Evolutionary conservation across 2,888 invertebrate species (phyloP), one percentile per base, ranked within the genome.

Genomic region (Lamproptera curius): DNA sequence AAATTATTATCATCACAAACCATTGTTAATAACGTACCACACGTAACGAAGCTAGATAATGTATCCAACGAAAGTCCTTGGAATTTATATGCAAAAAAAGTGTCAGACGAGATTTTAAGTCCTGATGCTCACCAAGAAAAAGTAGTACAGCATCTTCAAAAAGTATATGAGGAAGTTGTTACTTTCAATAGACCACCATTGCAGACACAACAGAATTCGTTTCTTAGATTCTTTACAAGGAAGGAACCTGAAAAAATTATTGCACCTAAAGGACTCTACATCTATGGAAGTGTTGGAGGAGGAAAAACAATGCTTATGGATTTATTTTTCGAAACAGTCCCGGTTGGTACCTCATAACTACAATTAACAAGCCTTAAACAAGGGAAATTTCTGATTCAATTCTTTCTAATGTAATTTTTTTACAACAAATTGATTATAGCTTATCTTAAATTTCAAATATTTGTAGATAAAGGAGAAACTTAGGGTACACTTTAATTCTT

Each of bases 291-390:
- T 67, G 96, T 97, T 54, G 96, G 97, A 37, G 96, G 97, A 61
- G 99, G 99, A 36, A 99, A 99, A 89, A 99, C 99, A 4, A 99
- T 99, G 94, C 85, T 99, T 49, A 99, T 99, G 99, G 99, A 99
- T 84, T 84, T 99, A 65, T 99, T 99, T 85, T 97, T 94, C 87
- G 92, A 96, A 62, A 80, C 78, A 56, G 64, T 82, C 16, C 86
- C 87, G 46, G 83, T 84, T 70, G 73, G 69, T 23, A 28, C n/a
- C n/a, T n/a, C n/a, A n/a, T n/a, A n/a, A n/a, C n/a, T n/a, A n/a
- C n/a, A n/a, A n/a, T n/a, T n/a, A n/a, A n/a, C n/a, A n/a, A n/a
- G n/a, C n/a, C n/a, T n/a, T n/a, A n/a, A n/a, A n/a, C n/a, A n/a
- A n/a, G n/a, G n/a, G n/a, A n/a, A n/a, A n/a, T n/a, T n/a, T n/a